Evolutionary conservation across 2,888 invertebrate species (phyloP).

Genomic region (Syrista parreyssii): DNA sequence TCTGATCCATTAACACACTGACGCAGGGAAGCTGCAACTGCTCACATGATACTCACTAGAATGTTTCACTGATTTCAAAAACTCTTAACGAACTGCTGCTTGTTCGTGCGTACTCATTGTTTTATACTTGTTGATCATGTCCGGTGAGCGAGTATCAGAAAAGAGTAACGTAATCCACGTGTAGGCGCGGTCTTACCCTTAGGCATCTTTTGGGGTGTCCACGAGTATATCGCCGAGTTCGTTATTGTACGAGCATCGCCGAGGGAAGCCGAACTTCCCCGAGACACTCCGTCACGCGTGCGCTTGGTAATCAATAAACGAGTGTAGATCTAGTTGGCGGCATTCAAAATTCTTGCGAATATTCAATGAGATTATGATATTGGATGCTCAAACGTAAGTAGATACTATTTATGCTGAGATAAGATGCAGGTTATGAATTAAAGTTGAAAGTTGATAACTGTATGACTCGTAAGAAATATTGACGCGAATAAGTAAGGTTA

Average conservation of each 20-base stretch:
- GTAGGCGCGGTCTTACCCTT: slow-evolving; percentile 40
- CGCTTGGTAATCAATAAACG: slow-evolving; percentile 5
- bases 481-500: background rate
- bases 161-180: slow-evolving; percentile 32
- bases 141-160: background rate
- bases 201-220: background rate
- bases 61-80: background rate
- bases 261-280: background rate
- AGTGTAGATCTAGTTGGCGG: background rate
- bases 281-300: background rate
- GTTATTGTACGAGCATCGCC: background rate
- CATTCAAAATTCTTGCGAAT: background rate
- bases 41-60: background rate
- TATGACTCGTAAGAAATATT: background rate
- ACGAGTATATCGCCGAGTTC: background rate
- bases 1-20: background rate
- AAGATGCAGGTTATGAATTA: background rate
- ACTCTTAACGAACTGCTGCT: background rate
- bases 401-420: background rate
- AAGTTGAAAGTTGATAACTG: background rate
- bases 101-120: background rate
- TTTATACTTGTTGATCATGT: slow-evolving; percentile 2
- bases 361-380: background rate
- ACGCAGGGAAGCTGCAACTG: background rate
- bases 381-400: background rate